phyloP scores from a whole-genome alignment of 2,797 vertebrate species.

The Hemitrygon akajei region DNA sequence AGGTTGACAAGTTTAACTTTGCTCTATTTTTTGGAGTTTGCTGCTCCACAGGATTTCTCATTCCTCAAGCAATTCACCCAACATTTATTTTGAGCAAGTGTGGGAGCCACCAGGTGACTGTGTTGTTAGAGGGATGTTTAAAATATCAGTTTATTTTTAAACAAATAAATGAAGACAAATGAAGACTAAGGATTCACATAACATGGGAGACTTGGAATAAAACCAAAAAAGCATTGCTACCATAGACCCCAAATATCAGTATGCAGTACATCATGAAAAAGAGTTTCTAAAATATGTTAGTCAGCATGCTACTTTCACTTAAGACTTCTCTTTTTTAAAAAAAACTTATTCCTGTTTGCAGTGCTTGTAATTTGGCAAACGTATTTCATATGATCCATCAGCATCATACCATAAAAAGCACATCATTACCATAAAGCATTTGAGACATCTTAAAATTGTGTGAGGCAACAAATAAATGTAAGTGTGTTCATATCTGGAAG shows the following conservation, averaged over 20 bases:
- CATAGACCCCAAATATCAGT: neutral
- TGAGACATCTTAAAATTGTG: neutral
- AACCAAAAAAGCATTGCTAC: neutral
- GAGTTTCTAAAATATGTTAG: neutral
- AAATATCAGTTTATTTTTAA: too few species aligned
- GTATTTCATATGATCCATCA: neutral
- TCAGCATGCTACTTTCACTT: neutral
- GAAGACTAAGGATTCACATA: too few species aligned
- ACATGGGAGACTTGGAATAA: too few species aligned
- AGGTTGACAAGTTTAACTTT: neutral
- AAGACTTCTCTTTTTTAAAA: neutral
- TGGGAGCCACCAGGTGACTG: neutral
- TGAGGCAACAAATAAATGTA: neutral
- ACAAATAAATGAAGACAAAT: too few species aligned
- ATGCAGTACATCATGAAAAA: neutral
- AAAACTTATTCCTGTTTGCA: too few species aligned
- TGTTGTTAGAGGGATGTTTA: too few species aligned
- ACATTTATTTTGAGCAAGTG: neutral
- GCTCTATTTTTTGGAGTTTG: neutral
- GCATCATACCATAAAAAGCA: neutral
- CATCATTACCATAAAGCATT: neutral
- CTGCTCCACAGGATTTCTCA: neutral
- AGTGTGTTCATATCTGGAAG: neutral
- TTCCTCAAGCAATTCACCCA: neutral
- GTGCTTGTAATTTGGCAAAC: neutral